Conservation (phyloP, 2,797 vertebrate species). For the Smutsia temminckii region DNA sequence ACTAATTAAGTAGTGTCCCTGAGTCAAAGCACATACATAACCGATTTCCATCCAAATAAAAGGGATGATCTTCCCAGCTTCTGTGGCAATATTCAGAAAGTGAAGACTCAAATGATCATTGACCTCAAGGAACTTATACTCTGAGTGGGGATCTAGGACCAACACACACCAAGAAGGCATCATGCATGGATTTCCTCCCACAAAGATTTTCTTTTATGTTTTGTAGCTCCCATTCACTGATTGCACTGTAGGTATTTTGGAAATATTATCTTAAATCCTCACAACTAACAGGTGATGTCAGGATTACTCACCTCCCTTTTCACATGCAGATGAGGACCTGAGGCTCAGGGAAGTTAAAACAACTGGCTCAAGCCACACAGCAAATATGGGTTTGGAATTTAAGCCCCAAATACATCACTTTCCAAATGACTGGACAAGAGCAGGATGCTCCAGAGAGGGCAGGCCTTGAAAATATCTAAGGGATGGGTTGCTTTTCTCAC, state of each 20-base stretch:
- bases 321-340: background rate
- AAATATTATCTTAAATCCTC: background rate
- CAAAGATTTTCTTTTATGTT: background rate
- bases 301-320: background rate
- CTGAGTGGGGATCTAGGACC: background rate
- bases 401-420: background rate
- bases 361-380: background rate
- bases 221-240: background rate
- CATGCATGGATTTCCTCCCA: background rate
- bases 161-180: background rate
- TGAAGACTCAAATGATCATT: background rate
- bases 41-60: background rate
- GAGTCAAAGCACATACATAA: background rate
- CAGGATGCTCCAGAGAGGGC: background rate
- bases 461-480: background rate
- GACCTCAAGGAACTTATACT: background rate
- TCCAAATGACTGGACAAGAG: background rate
- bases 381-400: background rate
- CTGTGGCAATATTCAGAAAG: background rate
- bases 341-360: background rate
- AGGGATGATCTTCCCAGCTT: background rate
- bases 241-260: background rate
- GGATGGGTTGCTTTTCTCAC: background rate
- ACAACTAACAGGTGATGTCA: background rate
- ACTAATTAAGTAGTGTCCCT: background rate